Evolutionary conservation across 2,888 invertebrate genomes (phyloP).

Genomic region (Drosophila meridionalis): DNA sequence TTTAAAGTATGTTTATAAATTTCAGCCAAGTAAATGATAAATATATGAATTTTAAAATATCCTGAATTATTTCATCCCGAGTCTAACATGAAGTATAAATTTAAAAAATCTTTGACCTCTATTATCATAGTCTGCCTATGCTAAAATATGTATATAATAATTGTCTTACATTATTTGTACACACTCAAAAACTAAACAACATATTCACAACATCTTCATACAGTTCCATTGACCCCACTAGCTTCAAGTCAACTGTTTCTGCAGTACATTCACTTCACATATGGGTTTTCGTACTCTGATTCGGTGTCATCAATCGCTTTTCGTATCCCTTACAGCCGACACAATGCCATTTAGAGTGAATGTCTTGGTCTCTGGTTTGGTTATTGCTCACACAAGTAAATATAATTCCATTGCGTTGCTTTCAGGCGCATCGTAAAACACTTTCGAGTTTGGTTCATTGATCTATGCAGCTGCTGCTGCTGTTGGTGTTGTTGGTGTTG

Average conservation of each 20-base stretch:
- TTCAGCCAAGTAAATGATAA: too few relatives aligned
- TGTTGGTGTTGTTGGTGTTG: background rate
- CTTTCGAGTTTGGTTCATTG: conserved; percentile 51
- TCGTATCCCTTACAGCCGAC: conserved; percentile 23
- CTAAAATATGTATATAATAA: background rate
- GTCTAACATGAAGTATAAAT: too few relatives aligned
- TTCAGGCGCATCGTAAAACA: conserved; percentile 43
- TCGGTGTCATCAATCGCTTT: conserved; percentile 28
- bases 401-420: conserved; percentile 57
- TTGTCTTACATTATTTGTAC: too few relatives aligned
- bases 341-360: conserved; percentile 28
- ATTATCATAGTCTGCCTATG: too few relatives aligned
- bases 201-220: background rate
- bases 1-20: too few relatives aligned
- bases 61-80: too few relatives aligned
- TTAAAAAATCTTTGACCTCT: too few relatives aligned
- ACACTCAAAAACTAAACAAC: too few relatives aligned
- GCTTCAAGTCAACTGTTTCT: background rate
- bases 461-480: conserved; percentile 53
- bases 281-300: conserved; percentile 1
- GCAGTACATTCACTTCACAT: conserved; percentile 5
- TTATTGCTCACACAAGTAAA: conserved; percentile 53
- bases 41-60: too few relatives aligned
- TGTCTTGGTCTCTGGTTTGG: conserved; percentile 15
- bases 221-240: background rate